Evolutionary conservation across 2,797 vertebrate species (phyloP).

Genomic region (Glyptemys insculpta): DNA sequence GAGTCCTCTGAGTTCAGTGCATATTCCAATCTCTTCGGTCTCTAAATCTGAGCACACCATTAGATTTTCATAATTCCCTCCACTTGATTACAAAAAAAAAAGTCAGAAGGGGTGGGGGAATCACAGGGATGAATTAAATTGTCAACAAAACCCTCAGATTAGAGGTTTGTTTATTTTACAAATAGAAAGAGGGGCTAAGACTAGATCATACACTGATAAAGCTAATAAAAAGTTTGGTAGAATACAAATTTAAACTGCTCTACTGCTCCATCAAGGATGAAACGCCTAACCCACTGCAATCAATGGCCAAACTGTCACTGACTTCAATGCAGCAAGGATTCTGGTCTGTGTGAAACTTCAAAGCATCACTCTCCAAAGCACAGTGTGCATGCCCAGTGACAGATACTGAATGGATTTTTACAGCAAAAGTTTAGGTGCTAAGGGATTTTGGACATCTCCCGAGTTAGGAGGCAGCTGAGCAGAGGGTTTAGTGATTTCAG

Average conservation of each 20-base stretch:
- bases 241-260: background rate
- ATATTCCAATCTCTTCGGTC: background rate
- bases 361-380: too few relatives aligned
- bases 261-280: background rate
- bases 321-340: background rate
- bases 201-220: background rate
- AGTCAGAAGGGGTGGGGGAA: background rate
- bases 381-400: too few relatives aligned
- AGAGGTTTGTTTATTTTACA: background rate
- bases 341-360: too few relatives aligned
- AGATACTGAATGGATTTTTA: too few relatives aligned
- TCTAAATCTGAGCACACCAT: background rate
- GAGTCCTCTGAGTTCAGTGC: background rate
- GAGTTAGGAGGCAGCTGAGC: too few relatives aligned
- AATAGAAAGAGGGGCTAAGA: background rate
- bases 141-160: background rate
- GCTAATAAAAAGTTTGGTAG: background rate
- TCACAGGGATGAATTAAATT: background rate
- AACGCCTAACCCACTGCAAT: background rate
- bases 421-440: too few relatives aligned
- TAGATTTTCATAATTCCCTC: background rate
- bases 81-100: background rate
- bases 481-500: too few relatives aligned
- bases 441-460: too few relatives aligned
- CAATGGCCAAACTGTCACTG: background rate